Conservation (phyloP, 2,888 invertebrate genomes). For the Netelia inedita region DNA sequence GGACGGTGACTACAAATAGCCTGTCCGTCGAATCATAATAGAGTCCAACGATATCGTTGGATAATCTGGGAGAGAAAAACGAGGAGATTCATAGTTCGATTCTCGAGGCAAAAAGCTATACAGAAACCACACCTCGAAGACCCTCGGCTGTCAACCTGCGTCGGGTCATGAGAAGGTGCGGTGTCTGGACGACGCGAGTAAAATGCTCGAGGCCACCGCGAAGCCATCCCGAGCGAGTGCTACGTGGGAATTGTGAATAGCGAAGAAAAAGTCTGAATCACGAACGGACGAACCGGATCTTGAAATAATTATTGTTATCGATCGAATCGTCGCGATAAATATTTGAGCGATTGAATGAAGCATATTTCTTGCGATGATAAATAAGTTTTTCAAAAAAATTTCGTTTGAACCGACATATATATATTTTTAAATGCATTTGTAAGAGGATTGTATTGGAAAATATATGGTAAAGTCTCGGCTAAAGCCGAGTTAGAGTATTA, state of each 20-base stretch:
- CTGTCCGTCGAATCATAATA: constrained; percentile 82
- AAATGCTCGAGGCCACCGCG: constrained; percentile 14
- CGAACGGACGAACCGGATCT: neutral
- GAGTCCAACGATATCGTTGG: constrained; percentile 77
- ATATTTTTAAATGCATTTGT: too few relatives aligned
- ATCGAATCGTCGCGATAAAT: neutral
- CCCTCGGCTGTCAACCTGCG: constrained; percentile 38
- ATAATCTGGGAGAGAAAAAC: constrained; percentile 50
- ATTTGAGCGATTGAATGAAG: neutral
- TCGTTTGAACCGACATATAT: too few relatives aligned
- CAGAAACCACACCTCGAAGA: constrained; percentile 23
- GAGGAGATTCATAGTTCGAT: constrained; percentile 2
- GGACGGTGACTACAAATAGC: constrained; percentile 79
- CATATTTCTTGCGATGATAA: neutral
- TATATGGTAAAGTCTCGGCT: neutral
- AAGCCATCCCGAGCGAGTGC: constrained; percentile 6
- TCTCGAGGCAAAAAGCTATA: constrained; percentile 30
- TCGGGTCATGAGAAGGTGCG: constrained; percentile 13
- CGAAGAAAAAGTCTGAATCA: neutral
- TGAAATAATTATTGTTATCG: neutral
- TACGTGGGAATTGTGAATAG: constrained; percentile 5
- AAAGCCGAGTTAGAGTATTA: neutral
- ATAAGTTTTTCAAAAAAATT: too few relatives aligned
- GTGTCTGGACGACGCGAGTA: constrained; percentile 12
- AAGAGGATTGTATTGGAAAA: too few relatives aligned